Conservation (phyloP, 64 coral and sea anemone genomes). For the Actinia equina region DNA sequence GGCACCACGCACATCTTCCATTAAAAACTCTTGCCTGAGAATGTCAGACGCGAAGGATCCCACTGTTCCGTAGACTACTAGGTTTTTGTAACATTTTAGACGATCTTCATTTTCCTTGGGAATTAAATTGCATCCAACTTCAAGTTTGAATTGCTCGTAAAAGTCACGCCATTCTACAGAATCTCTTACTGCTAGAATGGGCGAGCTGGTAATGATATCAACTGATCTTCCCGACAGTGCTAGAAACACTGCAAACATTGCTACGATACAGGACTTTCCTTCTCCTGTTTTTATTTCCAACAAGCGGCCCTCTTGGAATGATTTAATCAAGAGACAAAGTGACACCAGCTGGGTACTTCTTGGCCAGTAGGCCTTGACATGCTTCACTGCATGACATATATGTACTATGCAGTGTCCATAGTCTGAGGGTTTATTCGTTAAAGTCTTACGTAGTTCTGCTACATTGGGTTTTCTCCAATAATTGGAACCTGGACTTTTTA, state of each 20-base stretch:
- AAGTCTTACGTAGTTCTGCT: not conserved
- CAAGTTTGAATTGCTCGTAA: not conserved
- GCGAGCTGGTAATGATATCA: slow-evolving; percentile 22
- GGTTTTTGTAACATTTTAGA: slow-evolving; percentile 21
- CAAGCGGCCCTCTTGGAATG: not conserved
- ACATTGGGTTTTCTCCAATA: no score
- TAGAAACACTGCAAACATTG: slow-evolving; percentile 27
- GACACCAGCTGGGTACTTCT: slow-evolving; percentile 29
- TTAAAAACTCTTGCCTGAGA: slow-evolving; percentile 27
- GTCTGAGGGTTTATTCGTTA: not conserved
- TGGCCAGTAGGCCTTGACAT: not conserved
- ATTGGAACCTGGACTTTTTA: no score
- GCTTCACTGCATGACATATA: not conserved
- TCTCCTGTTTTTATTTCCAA: slow-evolving; percentile 35
- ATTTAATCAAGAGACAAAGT: slow-evolving; percentile 15
- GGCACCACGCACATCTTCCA: slow-evolving; percentile 30
- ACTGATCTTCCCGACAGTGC: slow-evolving; percentile 18
- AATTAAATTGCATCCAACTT: slow-evolving; percentile 11
- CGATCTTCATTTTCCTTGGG: slow-evolving; percentile 26
- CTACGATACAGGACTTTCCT: slow-evolving; percentile 37
- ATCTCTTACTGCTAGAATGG: slow-evolving; percentile 30
- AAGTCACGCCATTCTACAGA: slow-evolving; percentile 6
- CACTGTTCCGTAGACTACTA: slow-evolving; percentile 31
- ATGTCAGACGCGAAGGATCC: slow-evolving; percentile 20
- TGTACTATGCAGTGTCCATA: not conserved